Evolutionary conservation across 2,797 vertebrate species (phyloP), one percentile per base, ranked within the genome.

Genomic region (Danio jaintianensis): DNA sequence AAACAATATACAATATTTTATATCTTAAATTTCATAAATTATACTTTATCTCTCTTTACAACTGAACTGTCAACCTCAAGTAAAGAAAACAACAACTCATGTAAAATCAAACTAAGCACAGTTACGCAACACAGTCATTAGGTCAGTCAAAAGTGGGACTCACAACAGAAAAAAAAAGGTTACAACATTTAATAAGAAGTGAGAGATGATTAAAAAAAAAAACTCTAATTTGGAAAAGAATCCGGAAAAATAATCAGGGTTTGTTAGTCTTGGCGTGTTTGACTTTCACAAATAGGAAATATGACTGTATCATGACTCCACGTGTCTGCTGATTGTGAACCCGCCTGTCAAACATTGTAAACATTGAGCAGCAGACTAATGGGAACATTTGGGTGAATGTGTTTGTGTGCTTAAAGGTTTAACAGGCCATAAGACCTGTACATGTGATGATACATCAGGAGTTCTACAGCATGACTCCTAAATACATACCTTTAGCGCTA

Each of bases 211-310:
- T 82, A 82, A 84, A 55, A 68, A 82, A 82, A 84, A 55, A 68
- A 81, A 45, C 47, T 29, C 7, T 56, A 9, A 72, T 78, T 68
- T 78, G 36, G 13, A 72, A 47, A 36, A 67, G 64, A 63, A 16
- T 55, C 52, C 42, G 55, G 16, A 43, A 36, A 73, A 59, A 85
- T 53, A 82, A 79, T 79, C 38, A 53, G 12, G 12, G 71, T 48
- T 53, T 82, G 74, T 85, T 83, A 74, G 73, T 16, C 16, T 85
- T 85, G 81, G 81, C 70, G 48, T 4, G 47, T 10, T 61, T 73
- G 42, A 73, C 42, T 58, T 73, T 53, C 15, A 74, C 56, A 50
- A 3, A 50, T 61, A 22, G 18, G 4, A 52, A 20, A 64, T 15
- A 53, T 73, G 42, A 52, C 56, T 62, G 20, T 40, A 18, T 48